Conservation (phyloP, 2,888 invertebrate species). For the Ectemnius lituratus region DNA sequence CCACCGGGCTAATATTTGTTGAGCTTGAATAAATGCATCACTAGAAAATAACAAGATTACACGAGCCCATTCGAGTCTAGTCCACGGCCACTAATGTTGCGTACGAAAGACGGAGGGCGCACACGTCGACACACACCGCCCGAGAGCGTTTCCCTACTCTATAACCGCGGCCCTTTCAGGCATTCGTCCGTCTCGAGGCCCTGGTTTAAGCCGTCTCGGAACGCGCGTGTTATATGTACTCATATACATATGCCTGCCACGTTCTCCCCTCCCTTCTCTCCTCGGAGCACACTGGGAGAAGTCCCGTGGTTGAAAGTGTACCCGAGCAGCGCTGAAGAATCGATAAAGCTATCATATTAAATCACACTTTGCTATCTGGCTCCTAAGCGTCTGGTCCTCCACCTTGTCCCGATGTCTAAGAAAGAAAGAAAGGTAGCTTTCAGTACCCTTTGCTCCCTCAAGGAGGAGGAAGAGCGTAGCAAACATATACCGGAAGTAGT, state of each 20-base stretch:
- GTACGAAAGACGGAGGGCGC: slow-evolving; percentile 42
- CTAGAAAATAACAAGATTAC: slow-evolving; percentile 90
- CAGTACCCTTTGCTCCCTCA: not conserved
- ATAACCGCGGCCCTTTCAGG: not conserved
- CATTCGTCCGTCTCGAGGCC: not conserved
- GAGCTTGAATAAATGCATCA: slow-evolving; percentile 98
- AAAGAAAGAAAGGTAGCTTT: no score
- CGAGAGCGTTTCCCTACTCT: no score
- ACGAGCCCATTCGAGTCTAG: slow-evolving; percentile 72
- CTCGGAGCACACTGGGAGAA: no score
- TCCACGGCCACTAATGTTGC: slow-evolving; percentile 68
- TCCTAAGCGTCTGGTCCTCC: no score
- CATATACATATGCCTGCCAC: not conserved
- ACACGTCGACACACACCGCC: slow-evolving; percentile 19
- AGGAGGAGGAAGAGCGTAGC: not conserved
- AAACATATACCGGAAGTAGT: not conserved
- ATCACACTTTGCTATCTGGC: no score
- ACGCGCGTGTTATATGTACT: slow-evolving; percentile 3
- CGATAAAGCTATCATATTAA: no score
- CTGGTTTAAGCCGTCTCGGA: no score
- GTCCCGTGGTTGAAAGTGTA: no score
- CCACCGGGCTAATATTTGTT: slow-evolving; percentile 97
- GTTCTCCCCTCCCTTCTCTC: not conserved
- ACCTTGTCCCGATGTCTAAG: no score
- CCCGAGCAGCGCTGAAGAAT: no score